These are phyloP conservation scores for Corvus cornix DNA, from an alignment of 2,113 vertebrate species.

Conservation along the genomic window DNA sequence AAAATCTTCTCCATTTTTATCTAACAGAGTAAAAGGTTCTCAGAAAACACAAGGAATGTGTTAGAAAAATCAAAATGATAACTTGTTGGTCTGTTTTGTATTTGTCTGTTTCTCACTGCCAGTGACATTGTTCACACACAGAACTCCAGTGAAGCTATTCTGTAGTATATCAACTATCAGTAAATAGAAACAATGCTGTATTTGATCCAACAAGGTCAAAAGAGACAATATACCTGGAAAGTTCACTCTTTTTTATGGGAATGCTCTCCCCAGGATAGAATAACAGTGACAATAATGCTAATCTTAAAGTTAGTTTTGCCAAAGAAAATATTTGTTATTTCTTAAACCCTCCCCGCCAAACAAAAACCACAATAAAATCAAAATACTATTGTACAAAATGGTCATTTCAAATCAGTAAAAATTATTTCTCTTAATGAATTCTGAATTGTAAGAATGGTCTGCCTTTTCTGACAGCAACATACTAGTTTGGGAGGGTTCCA, in stretches of 20 bases:
- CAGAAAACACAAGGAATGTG: not conserved
- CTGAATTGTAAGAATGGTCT: not conserved
- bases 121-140: not conserved
- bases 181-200: not conserved
- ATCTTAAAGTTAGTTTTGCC: not conserved
- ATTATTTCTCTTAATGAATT: not conserved
- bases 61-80: not conserved
- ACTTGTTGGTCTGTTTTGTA: not conserved
- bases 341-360: not conserved
- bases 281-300: not conserved
- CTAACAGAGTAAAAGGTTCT: not conserved
- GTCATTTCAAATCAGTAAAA: not conserved
- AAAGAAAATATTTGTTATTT: not conserved
- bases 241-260: not conserved
- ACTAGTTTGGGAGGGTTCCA: not conserved
- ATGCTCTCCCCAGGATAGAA: not conserved
- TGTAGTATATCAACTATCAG: not conserved
- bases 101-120: not conserved
- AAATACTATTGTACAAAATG: not conserved
- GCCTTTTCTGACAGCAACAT: not conserved
- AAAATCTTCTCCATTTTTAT: not conserved
- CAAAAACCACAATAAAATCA: not conserved
- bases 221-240: not conserved
- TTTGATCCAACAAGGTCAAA: not conserved
- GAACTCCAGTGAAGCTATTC: not conserved